Percentiles rank a stretch among this genome's conserved stretches.
phyloP scores from a whole-genome alignment of 2,113 vertebrate genomes.

The Tretioscincus oriximinensis region DNA sequence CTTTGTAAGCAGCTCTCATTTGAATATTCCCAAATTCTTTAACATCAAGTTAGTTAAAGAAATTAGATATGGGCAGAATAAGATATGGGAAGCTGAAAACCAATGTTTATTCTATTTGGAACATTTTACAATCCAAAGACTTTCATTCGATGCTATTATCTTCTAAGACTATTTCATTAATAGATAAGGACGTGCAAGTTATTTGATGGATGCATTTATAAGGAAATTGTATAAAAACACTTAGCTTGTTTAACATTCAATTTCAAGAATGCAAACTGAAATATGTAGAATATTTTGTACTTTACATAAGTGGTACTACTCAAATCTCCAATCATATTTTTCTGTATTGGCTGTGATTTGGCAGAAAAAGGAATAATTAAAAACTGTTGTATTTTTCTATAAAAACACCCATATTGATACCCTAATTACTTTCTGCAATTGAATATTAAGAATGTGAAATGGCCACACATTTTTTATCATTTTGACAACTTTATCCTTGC shows the following conservation, averaged over 20 bases:
- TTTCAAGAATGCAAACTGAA: not conserved
- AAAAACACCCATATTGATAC: no score
- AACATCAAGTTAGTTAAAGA: not conserved
- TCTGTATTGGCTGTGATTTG: no score
- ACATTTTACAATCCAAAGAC: not conserved
- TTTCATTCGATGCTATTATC: not conserved
- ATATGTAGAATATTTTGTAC: not conserved
- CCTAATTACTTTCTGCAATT: no score
- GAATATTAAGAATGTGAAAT: no score
- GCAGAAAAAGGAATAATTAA: no score
- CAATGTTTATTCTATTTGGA: not conserved
- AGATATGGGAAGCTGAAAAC: not conserved
- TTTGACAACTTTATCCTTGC: no score
- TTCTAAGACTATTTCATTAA: not conserved
- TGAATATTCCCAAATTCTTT: not conserved
- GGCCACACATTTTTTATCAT: no score
- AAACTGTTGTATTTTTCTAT: no score
- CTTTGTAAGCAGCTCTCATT: not conserved
- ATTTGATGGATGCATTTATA: not conserved
- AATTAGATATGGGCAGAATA: not conserved
- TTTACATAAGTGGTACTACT: no score
- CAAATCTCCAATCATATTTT: no score
- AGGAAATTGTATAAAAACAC: not conserved
- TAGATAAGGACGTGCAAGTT: not conserved
- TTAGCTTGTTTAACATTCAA: no score